Conservation (phyloP, 1,140 invertebrate genomes). For the Diprion similis region DNA sequence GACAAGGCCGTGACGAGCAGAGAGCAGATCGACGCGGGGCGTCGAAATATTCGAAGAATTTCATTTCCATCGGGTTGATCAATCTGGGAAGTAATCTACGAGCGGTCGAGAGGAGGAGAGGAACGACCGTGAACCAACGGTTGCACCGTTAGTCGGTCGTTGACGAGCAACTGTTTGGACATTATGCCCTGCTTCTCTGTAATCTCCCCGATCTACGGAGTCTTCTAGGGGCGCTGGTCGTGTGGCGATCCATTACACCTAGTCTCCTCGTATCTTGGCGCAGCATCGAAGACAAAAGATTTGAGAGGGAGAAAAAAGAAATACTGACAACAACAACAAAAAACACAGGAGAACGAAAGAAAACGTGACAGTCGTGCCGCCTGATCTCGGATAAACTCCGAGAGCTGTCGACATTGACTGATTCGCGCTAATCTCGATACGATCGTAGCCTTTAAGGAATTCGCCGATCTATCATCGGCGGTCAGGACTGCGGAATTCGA, state of each 20-base stretch:
- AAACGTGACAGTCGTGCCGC: constrained; percentile 6
- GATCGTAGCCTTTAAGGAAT: not conserved
- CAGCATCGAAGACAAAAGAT: constrained; percentile 48
- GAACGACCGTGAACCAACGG: constrained; percentile 4
- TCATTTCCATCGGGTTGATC: constrained; percentile 1
- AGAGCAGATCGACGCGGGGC: not conserved
- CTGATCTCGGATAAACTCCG: not conserved
- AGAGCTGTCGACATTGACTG: constrained; percentile 5
- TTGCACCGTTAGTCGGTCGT: constrained; percentile 41
- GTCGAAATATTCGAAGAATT: constrained; percentile 3
- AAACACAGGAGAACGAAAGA: constrained; percentile 16
- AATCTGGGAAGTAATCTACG: constrained; percentile 7
- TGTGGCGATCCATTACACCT: constrained; percentile 53
- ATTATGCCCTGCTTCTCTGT: constrained; percentile 49
- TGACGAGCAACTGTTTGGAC: constrained; percentile 49
- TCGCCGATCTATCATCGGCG: constrained; percentile 2
- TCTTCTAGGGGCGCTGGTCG: constrained; percentile 34
- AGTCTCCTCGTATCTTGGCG: constrained; percentile 40
- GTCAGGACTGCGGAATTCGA: not conserved
- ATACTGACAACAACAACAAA: constrained; percentile 10
- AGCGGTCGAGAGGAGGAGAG: not conserved
- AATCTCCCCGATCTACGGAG: constrained; percentile 46
- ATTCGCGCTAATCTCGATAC: constrained; percentile 5
- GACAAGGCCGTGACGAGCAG: no score
- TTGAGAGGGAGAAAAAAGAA: constrained; percentile 15